Base-by-base conservation (phyloP, 2,888 invertebrate genomes). In the Meandrusa payeni region DNA sequence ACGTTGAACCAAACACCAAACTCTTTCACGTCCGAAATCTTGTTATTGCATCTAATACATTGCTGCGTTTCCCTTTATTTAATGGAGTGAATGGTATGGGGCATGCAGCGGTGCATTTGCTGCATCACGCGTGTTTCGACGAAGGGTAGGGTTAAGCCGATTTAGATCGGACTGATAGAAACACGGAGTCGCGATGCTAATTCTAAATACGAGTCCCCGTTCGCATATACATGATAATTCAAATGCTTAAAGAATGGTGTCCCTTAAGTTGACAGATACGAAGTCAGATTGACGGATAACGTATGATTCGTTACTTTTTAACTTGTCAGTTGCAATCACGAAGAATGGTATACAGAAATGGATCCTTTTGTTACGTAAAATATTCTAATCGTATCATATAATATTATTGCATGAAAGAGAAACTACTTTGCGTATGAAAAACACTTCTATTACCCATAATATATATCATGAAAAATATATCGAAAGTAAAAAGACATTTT, bases 161-260 rank as follows among this genome's bases (percentile, higher is more conserved):
- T 82, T 81, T 77, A 81, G 82, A 81, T 81, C 61, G 59, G 51
- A 56, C 61, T 55, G 81, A 80, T 80, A 76, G 64, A 69, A 56
- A 41, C 29, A 33, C 27, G 59, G 58, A 58, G 64, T 64, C 55
- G 61, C 66, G 74, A 79, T 74, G 74, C 75, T 78, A 74, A 80
- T 77, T 80, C 72, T 62, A 76, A 75, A 75, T 75, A 69, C 65
- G 66, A 74, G 70, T 70, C 59, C 64, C 63, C 62, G 60, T 65
- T 60, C 57, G 62, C 59, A 59, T 59, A 59, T 54, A 63, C 62
- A 66, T 68, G 47, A 53, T 47, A 70, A 71, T 68, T 62, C 54
- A 55, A 69, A 70, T 70, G 67, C 65, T 58, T 49, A 51, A 65
- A 64, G 65, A 65, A 67, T 54, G 57, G 57, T 61, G 59, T 61